A percentile compares a stretch with the other conserved stretches of the same genome.
These are phyloP conservation scores for Marronus borbonicus DNA, from an alignment of 2,888 invertebrate species.

Conservation along the genomic window DNA sequence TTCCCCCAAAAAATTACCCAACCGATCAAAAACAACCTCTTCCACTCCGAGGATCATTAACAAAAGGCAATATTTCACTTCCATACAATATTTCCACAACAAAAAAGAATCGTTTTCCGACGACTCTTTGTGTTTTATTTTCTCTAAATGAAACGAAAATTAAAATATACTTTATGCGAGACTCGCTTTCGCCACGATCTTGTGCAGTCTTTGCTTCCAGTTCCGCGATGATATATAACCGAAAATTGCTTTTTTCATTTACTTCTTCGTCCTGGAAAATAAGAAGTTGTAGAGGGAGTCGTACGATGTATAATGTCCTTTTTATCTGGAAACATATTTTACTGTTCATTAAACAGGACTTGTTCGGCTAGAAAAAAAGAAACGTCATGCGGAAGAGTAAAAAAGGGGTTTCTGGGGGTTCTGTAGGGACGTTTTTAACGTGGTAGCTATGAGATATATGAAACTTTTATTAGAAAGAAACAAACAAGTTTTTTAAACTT, in stretches of 20 bases:
- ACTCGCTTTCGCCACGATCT: not conserved
- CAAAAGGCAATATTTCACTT: too few relatives aligned
- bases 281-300: conserved; percentile 53
- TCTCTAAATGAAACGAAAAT: not conserved
- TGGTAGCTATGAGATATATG: too few relatives aligned
- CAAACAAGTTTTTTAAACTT: too few relatives aligned
- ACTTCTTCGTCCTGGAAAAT: conserved; percentile 36
- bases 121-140: not conserved
- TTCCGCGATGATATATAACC: conserved; percentile 61
- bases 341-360: conserved; percentile 13
- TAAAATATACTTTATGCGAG: conserved; percentile 7
- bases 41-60: too few relatives aligned
- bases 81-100: not conserved
- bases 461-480: too few relatives aligned
- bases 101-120: not conserved
- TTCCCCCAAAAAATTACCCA: too few relatives aligned
- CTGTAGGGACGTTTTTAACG: not conserved
- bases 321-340: conserved; percentile 61
- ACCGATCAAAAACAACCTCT: too few relatives aligned
- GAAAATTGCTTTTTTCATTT: conserved; percentile 67
- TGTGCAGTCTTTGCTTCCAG: not conserved
- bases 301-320: conserved; percentile 66
- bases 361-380: not conserved
- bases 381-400: not conserved
- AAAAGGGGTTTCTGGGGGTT: not conserved